A percentile compares a stretch with the other conserved stretches of the same genome.
Conservation (phyloP, 2,113 vertebrate genomes). For the Neogobius melanostomus region DNA sequence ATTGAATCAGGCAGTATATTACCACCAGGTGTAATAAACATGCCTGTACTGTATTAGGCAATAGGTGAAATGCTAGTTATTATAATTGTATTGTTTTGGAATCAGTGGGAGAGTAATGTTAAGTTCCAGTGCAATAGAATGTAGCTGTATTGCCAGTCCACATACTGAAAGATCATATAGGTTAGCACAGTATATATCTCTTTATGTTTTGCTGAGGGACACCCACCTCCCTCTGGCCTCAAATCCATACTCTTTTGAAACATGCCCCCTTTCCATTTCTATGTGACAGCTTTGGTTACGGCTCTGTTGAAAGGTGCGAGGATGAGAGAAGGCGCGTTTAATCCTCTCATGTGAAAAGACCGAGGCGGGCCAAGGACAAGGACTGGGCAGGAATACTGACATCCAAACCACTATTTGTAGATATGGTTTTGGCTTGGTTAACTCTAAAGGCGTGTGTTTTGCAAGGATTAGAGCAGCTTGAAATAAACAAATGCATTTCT, state of each 20-base stretch:
- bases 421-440: constrained; percentile 36
- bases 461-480: constrained; percentile 17
- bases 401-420: constrained; percentile 33
- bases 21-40: too few species aligned
- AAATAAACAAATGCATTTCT: constrained; percentile 20
- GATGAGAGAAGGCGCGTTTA: constrained; percentile 50
- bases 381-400: constrained; percentile 35
- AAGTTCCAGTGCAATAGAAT: too few species aligned
- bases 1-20: neutral
- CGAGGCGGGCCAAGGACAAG: constrained; percentile 45
- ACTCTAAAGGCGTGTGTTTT: constrained; percentile 25
- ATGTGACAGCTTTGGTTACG: constrained; percentile 47
- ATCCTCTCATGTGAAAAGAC: constrained; percentile 57
- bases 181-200: neutral
- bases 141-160: neutral
- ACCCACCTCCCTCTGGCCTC: constrained; percentile 20
- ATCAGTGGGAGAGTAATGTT: too few species aligned
- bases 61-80: too few species aligned
- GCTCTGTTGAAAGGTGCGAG: constrained; percentile 42
- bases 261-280: constrained; percentile 32
- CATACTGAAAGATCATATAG: neutral
- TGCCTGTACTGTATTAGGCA: too few species aligned
- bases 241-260: constrained; percentile 53
- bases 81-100: too few species aligned
- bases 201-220: neutral